A percentile compares a stretch with the other conserved stretches of the same genome.
phyloP scores from a whole-genome alignment of 2,888 invertebrate genomes.

The Mesochorus sp. region DNA sequence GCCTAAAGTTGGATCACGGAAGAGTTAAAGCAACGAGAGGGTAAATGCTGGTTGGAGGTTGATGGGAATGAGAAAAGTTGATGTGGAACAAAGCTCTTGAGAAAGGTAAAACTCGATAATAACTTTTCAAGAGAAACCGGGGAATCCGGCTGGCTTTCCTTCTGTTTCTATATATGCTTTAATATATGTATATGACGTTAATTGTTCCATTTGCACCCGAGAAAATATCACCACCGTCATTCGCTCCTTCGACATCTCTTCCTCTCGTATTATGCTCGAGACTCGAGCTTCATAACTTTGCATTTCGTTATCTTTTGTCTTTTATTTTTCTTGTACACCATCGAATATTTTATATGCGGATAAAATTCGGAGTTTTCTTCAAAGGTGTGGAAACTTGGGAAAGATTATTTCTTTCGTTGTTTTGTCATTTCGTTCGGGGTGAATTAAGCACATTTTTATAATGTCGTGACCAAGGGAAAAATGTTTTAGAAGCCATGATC shows the following conservation, averaged over 20 bases:
- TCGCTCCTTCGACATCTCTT: conserved; percentile 23
- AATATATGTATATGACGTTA: conserved; percentile 49
- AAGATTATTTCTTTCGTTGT: too few relatives aligned
- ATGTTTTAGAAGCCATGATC: too few relatives aligned
- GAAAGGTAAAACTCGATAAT: conserved; percentile 59
- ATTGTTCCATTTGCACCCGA: conserved; percentile 58
- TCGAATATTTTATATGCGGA: too few relatives aligned
- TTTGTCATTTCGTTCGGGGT: too few relatives aligned
- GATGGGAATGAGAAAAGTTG: conserved; percentile 31
- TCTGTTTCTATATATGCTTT: too few relatives aligned
- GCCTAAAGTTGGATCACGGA: conserved; percentile 23
- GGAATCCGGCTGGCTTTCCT: conserved; percentile 3
- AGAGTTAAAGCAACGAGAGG: background rate
- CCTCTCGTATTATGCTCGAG: conserved; percentile 8
- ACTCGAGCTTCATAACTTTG: conserved; percentile 30
- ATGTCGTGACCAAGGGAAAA: too few relatives aligned
- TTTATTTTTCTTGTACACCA: too few relatives aligned
- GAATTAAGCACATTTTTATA: too few relatives aligned
- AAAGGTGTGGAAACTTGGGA: too few relatives aligned
- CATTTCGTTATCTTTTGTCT: too few relatives aligned
- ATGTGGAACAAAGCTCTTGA: conserved; percentile 55
- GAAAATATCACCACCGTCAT: conserved; percentile 32
- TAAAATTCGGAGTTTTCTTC: too few relatives aligned
- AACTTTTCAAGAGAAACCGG: conserved; percentile 54
- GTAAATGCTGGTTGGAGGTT: background rate